phyloP scores from a whole-genome alignment of 2,797 vertebrate species.

The Lepilemur ruficaudatus region DNA sequence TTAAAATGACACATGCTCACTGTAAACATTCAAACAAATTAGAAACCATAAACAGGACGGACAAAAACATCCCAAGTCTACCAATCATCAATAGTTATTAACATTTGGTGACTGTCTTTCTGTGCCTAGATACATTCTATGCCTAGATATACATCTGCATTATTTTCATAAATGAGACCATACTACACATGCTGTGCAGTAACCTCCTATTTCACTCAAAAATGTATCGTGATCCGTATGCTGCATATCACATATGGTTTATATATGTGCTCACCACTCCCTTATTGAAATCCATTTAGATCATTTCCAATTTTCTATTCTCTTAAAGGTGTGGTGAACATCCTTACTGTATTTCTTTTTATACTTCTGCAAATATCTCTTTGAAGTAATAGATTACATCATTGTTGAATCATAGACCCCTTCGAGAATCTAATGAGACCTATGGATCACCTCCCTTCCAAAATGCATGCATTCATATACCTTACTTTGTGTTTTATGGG shows the following conservation, averaged over 20 bases:
- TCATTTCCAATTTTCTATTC: background rate
- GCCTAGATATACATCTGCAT: background rate
- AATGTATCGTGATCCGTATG: background rate
- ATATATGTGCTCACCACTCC: background rate
- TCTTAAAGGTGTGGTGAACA: background rate
- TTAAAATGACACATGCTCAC: background rate
- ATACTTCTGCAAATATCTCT: background rate
- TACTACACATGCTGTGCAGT: too few relatives aligned
- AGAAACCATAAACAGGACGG: background rate
- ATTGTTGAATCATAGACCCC: background rate
- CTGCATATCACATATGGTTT: background rate
- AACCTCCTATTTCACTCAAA: background rate
- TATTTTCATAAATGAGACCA: background rate
- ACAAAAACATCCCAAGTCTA: background rate
- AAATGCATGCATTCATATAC: background rate
- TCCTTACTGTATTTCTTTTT: background rate
- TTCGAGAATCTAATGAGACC: background rate
- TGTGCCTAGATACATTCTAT: background rate
- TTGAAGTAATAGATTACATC: background rate
- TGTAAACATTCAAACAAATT: conserved; percentile 21
- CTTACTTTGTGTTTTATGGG: background rate
- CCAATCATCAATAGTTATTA: background rate
- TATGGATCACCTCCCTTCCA: background rate
- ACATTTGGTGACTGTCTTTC: background rate
- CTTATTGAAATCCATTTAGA: background rate